Evolutionary conservation across 30 jellyfish, hydroid and myxozoan genomes (phyloP).

Genomic region (Aurelia aurita complex sp. Pacific): DNA sequence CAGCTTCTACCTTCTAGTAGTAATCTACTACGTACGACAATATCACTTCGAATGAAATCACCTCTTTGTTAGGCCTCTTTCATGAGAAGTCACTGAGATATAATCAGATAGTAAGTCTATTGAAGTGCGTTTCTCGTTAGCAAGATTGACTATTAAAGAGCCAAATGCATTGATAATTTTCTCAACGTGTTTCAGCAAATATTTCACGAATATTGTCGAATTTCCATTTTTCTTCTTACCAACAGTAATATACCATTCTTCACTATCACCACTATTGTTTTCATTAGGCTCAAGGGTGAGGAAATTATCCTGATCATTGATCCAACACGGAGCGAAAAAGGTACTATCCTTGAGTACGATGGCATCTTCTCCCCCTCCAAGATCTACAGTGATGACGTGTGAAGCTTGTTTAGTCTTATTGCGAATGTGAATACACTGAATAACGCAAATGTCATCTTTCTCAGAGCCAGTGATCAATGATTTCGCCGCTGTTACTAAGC

Average conservation of each 20-base stretch:
- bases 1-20: too few species aligned
- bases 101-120: constrained; percentile 28
- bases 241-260: constrained; percentile 36
- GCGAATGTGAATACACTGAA: constrained; percentile 18
- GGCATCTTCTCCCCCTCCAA: constrained; percentile 45
- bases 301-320: constrained; percentile 36
- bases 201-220: not conserved
- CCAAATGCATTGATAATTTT: constrained; percentile 63
- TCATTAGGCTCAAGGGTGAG: constrained; percentile 41
- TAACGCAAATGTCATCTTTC: constrained; percentile 40
- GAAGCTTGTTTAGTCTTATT: not conserved
- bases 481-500: constrained; percentile 36
- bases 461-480: constrained; percentile 38
- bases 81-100: constrained; percentile 56
- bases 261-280: constrained; percentile 3
- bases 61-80: constrained; percentile 34
- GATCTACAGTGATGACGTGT: constrained; percentile 17
- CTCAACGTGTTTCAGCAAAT: constrained; percentile 44
- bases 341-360: constrained; percentile 66
- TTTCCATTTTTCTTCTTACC: not conserved
- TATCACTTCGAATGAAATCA: not conserved
- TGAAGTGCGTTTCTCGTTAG: constrained; percentile 13
- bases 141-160: constrained; percentile 26
- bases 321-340: constrained; percentile 50
- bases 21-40: too few species aligned